phyloP scores from a whole-genome alignment of 2,113 vertebrate genomes.

The Tachysurus vachellii region DNA sequence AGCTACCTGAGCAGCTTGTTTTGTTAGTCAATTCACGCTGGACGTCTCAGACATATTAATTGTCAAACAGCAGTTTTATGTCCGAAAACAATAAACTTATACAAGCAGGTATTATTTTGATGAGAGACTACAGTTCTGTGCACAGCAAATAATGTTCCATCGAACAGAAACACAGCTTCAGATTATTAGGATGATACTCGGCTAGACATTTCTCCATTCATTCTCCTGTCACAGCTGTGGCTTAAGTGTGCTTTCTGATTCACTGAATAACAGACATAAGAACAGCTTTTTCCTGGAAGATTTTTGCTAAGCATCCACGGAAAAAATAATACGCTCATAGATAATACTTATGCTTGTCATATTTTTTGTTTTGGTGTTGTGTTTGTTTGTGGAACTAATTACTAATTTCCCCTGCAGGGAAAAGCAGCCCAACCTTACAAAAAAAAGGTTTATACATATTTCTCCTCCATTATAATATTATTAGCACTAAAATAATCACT shows the following conservation, averaged over 20 bases:
- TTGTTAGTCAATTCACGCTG: not conserved
- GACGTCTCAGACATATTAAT: not conserved
- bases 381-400: not conserved
- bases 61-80: not conserved
- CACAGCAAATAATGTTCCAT: not conserved
- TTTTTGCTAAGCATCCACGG: not conserved
- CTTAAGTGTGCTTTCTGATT: not conserved
- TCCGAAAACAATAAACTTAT: not conserved
- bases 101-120: not conserved
- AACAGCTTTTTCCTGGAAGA: not conserved
- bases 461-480: not conserved
- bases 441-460: not conserved
- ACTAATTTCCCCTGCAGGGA: not conserved
- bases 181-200: constrained; percentile 10
- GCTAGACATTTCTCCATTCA: constrained; percentile 34
- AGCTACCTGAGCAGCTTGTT: not conserved
- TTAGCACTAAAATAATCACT: not conserved
- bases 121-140: not conserved
- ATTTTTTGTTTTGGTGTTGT: not conserved
- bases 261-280: constrained; percentile 1
- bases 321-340: not conserved
- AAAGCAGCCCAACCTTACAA: not conserved
- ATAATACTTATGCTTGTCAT: not conserved
- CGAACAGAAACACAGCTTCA: constrained; percentile 13
- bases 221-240: constrained; percentile 29